Evolutionary conservation across 2,113 vertebrate genomes (phyloP).

Genomic region (Pontoporia blainvillei): DNA sequence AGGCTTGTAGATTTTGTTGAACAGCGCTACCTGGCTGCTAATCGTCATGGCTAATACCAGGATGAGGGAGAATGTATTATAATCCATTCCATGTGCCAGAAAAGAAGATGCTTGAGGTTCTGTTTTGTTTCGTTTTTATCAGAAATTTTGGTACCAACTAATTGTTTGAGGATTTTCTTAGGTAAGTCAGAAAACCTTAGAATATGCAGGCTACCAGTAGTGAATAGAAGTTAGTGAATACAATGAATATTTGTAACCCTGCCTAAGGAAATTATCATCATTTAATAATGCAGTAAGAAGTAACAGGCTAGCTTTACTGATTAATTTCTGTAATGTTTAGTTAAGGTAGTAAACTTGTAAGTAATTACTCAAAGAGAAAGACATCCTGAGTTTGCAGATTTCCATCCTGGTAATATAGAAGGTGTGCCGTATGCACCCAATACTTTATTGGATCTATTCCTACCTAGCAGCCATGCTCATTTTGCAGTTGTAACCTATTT

Average conservation of each 20-base stretch:
- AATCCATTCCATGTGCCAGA: neutral
- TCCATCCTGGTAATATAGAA: neutral
- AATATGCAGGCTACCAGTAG: neutral
- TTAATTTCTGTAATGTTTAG: neutral
- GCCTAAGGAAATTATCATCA: neutral
- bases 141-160: neutral
- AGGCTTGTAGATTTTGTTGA: neutral
- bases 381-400: neutral
- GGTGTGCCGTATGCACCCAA: rapidly evolving
- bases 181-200: neutral
- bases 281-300: neutral
- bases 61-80: neutral
- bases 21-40: neutral
- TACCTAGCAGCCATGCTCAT: neutral
- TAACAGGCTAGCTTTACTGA: neutral
- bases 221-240: neutral
- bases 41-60: too few relatives aligned
- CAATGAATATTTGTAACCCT: neutral
- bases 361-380: neutral
- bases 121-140: neutral
- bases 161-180: slow-evolving; percentile 14
- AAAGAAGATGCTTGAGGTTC: neutral
- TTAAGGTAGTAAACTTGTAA: neutral
- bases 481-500: neutral
- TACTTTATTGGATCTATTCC: neutral